Percentiles rank a stretch among this genome's conserved stretches.
Evolutionary conservation across 1,140 invertebrate genomes (phyloP).

Genomic region (Piezodorus guildinii): DNA sequence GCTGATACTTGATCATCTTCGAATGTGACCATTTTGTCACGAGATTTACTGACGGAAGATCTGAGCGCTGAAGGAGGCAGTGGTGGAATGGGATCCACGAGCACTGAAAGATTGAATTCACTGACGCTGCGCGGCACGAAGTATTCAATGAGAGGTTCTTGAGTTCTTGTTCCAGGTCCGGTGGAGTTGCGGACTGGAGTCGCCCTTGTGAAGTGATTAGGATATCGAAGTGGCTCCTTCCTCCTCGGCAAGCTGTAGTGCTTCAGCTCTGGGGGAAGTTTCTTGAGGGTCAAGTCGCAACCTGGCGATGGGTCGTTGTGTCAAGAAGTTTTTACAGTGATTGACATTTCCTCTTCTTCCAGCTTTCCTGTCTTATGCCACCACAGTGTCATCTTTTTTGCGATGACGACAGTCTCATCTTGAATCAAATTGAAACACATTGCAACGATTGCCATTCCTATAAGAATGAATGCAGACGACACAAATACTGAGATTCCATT

Average conservation of each 20-base stretch:
- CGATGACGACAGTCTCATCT: conserved; percentile 67
- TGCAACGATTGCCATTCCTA: conserved; percentile 88
- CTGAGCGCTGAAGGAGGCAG: conserved; percentile 34
- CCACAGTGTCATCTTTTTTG: conserved; percentile 37
- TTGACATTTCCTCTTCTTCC: conserved; percentile 33
- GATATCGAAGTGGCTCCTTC: conserved; percentile 20
- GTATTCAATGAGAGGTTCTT: conserved; percentile 57
- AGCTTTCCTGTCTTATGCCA: conserved; percentile 31
- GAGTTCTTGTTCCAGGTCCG: conserved; percentile 37
- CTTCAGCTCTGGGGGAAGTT: conserved; percentile 24
- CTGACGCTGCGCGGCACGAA: conserved; percentile 70
- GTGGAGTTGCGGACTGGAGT: conserved; percentile 24
- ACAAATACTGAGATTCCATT: conserved; percentile 67
- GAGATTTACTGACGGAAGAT: conserved; percentile 30
- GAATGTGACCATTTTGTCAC: conserved; percentile 72
- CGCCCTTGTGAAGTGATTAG: conserved; percentile 21
- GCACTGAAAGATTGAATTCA: conserved; percentile 59
- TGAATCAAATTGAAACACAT: conserved; percentile 96
- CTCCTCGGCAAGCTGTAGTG: conserved; percentile 26
- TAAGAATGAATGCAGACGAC: conserved; percentile 76
- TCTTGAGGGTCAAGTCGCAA: conserved; percentile 38
- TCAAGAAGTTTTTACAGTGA: conserved; percentile 26
- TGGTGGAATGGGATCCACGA: conserved; percentile 41
- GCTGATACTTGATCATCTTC: conserved; percentile 49
- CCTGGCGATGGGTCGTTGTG: conserved; percentile 31